Base-by-base conservation (phyloP, 2,888 invertebrate species). In the Lasiommata megera region DNA sequence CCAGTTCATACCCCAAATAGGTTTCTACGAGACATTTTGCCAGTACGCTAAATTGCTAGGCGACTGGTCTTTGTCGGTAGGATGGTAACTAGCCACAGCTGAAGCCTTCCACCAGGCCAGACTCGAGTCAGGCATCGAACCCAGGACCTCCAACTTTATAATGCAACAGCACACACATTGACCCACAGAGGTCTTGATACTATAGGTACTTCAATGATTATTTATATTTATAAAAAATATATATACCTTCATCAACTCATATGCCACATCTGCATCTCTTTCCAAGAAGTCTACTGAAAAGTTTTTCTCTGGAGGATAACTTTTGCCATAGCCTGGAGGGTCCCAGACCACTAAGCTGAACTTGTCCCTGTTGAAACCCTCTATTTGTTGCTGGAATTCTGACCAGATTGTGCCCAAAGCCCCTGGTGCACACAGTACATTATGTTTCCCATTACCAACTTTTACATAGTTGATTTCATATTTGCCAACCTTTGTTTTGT, bases 251-350 rank as follows among this genome's bases (percentile, higher is more conserved):
- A 97, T 96, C 48, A 98, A 90, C 54, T 93, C 82, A 62, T 92
- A 87, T 11, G 95, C 96, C 62, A 84, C 80, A 28, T 92, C 88
- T 5, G 97, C 97, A 89, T 98, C 97, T 62, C 92, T 92, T 56
- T 94, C 92, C 68, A 94, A 94, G 77, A 96, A 96, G 68, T 96
- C 92, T 0, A 88, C 69, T 0, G 92, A 85, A 74, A 96, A 97
- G n/a, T 92, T 86, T 63, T 95, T 92, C 18, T 93, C 87, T 0
- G 96, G 96, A 0, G 97, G 97, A 62, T 94, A 92, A 60, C 96
- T 97, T 61, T 93, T 93, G 0, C 97, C 97, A 84, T 96, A 97
- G 0, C 97, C 97, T 0, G 96, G 95, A 0, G 97, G 97, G 81
- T 98, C 97, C 95, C 95, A 96, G 0, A 93, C 95, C 7, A 95